phyloP scores from a whole-genome alignment of 2,888 invertebrate species.

The Amitus sp. region DNA sequence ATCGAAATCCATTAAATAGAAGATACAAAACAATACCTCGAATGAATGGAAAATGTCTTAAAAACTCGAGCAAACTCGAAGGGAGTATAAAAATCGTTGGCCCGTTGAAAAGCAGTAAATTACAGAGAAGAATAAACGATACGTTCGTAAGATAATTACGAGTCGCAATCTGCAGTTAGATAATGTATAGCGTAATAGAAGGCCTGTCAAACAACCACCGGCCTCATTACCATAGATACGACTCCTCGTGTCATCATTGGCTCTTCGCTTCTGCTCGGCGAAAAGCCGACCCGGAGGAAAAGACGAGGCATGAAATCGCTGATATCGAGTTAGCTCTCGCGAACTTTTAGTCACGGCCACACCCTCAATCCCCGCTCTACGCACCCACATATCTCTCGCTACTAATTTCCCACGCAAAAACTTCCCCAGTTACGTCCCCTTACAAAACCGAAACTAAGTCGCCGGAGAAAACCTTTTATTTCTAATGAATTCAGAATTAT shows the following conservation, averaged over 20 bases:
- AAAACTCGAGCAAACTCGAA: neutral
- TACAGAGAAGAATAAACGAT: conserved; percentile 48
- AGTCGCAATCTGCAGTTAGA: conserved; percentile 52
- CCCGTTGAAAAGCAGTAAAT: conserved; percentile 60
- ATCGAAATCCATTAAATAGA: no score
- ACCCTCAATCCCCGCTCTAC: conserved; percentile 60
- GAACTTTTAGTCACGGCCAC: conserved; percentile 66
- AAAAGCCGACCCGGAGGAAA: neutral
- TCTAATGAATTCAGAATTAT: no score
- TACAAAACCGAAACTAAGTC: no score
- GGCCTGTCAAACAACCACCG: conserved; percentile 44
- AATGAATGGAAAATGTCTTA: neutral
- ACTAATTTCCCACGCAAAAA: conserved; percentile 23
- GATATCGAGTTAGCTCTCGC: conserved; percentile 56
- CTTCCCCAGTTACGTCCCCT: neutral
- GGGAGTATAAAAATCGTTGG: conserved; percentile 55
- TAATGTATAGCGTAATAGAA: conserved; percentile 53
- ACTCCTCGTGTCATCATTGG: conserved; percentile 23
- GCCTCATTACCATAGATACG: conserved; percentile 50
- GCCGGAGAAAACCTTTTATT: no score
- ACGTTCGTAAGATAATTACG: conserved; percentile 57
- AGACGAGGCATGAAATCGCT: neutral
- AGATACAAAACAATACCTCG: no score
- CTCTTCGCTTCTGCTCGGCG: conserved; percentile 8
- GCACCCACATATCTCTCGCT: conserved; percentile 53